Evolutionary conservation across 2,797 vertebrate genomes (phyloP).

Genomic region (Sebastes taczanowskii): DNA sequence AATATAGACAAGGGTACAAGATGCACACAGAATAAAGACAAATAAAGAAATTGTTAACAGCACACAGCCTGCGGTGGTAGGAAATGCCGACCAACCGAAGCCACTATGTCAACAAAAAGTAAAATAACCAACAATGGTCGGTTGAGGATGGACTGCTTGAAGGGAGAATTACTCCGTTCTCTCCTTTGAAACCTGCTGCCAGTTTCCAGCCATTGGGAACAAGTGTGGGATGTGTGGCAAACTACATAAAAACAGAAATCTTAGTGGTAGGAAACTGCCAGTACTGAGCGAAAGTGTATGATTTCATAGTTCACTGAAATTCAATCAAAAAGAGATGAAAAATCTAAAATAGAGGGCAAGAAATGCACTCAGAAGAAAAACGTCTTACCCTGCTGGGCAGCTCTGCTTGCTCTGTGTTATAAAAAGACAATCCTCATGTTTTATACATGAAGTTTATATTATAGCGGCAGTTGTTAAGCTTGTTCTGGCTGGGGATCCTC

Average conservation of each 20-base stretch:
- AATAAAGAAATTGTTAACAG: slow-evolving; percentile 6
- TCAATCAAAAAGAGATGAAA: slow-evolving; percentile 50
- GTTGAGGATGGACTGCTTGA: slow-evolving; percentile 12
- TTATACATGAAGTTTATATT: slow-evolving; percentile 56
- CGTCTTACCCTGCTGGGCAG: neutral
- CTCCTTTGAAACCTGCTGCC: slow-evolving; percentile 46
- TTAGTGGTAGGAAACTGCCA: slow-evolving; percentile 52
- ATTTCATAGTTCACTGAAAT: slow-evolving; percentile 68
- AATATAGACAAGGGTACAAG: neutral
- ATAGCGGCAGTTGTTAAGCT: slow-evolving; percentile 39
- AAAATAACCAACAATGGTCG: slow-evolving; percentile 21
- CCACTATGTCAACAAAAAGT: slow-evolving; percentile 29
- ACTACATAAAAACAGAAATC: slow-evolving; percentile 56
- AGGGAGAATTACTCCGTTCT: slow-evolving; percentile 31
- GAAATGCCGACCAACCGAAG: neutral
- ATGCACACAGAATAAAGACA: neutral
- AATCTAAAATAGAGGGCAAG: slow-evolving; percentile 7
- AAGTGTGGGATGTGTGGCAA: slow-evolving; percentile 55
- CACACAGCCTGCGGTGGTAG: slow-evolving; percentile 1
- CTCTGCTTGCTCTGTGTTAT: slow-evolving; percentile 29
- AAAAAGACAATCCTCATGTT: slow-evolving; percentile 53
- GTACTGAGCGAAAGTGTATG: slow-evolving; percentile 50
- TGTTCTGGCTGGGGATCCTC: slow-evolving; percentile 25
- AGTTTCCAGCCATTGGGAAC: slow-evolving; percentile 58
- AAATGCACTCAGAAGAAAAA: slow-evolving; percentile 17